These are phyloP conservation scores for Pangasius krempfi DNA, from an alignment of 2,797 vertebrate species.

Conservation along the genomic window DNA sequence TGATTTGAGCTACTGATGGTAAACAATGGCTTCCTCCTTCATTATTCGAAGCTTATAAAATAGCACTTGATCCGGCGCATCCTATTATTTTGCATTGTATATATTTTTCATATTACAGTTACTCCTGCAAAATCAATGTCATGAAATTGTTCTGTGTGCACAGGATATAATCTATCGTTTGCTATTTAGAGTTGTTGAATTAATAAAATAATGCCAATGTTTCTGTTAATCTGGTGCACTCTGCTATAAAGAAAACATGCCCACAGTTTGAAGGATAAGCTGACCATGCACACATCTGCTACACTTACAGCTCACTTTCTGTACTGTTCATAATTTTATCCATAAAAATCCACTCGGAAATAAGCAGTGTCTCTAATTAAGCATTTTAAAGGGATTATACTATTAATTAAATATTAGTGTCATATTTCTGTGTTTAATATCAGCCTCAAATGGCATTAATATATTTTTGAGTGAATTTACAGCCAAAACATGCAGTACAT, in stretches of 20 bases:
- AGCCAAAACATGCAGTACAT: too few relatives aligned
- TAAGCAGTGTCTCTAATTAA: background rate
- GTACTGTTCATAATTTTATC: background rate
- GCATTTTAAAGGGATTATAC: background rate
- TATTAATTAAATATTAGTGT: background rate
- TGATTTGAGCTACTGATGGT: too few relatives aligned
- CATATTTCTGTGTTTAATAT: too few relatives aligned
- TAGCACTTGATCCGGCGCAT: background rate
- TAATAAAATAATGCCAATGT: too few relatives aligned
- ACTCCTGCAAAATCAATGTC: background rate
- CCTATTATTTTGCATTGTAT: too few relatives aligned
- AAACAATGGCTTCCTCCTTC: background rate
- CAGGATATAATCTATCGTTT: background rate
- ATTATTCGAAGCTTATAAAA: background rate
- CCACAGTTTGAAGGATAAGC: background rate
- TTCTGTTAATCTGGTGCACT: too few relatives aligned
- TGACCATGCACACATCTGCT: background rate
- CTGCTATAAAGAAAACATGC: background rate
- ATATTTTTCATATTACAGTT: too few relatives aligned
- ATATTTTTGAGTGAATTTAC: too few relatives aligned
- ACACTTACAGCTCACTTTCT: background rate
- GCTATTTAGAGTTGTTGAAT: background rate
- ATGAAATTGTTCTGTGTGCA: background rate
- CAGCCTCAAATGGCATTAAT: too few relatives aligned
- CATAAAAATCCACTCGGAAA: background rate